Percentiles rank a stretch among this genome's conserved stretches.
Evolutionary conservation across 2,888 invertebrate species (phyloP).

Genomic region (Parnassius mnemosyne): DNA sequence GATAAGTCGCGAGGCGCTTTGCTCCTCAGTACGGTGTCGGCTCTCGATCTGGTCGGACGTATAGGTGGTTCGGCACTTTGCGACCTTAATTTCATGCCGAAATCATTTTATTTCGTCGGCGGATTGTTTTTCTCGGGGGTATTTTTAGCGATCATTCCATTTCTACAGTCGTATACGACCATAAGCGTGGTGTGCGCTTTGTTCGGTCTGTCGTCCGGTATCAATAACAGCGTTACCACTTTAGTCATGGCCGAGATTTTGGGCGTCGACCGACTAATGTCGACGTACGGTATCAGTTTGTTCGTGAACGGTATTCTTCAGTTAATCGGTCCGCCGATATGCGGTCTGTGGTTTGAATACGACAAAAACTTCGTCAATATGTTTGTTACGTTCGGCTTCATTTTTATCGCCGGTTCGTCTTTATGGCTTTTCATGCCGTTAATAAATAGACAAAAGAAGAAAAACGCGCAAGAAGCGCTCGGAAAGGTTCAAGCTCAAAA

Average conservation of each 20-base stretch:
- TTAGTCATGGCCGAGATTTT: slow-evolving; percentile 93
- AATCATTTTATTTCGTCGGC: slow-evolving; percentile 90
- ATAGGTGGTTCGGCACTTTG: slow-evolving; percentile 92
- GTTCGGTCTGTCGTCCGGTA: slow-evolving; percentile 90
- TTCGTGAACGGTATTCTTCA: slow-evolving; percentile 92
- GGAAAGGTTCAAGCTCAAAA: slow-evolving; percentile 7
- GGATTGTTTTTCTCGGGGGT: slow-evolving; percentile 89
- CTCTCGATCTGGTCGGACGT: slow-evolving; percentile 89
- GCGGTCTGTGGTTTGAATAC: slow-evolving; percentile 85
- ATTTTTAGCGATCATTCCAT: slow-evolving; percentile 85
- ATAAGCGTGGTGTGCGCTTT: slow-evolving; percentile 86
- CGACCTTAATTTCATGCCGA: slow-evolving; percentile 88
- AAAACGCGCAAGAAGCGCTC: slow-evolving; percentile 31
- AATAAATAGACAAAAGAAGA: slow-evolving; percentile 73
- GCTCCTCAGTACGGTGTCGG: slow-evolving; percentile 89
- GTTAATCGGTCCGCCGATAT: slow-evolving; percentile 89
- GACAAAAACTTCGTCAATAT: slow-evolving; percentile 84
- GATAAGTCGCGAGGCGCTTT: slow-evolving; percentile 86
- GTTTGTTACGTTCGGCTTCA: slow-evolving; percentile 87
- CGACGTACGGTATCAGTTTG: slow-evolving; percentile 91
- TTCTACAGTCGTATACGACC: slow-evolving; percentile 81
- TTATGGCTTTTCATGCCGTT: slow-evolving; percentile 90
- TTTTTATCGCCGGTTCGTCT: slow-evolving; percentile 85
- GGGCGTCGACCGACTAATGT: slow-evolving; percentile 90
- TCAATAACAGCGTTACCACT: slow-evolving; percentile 92